Percentiles rank a stretch among this genome's conserved stretches.
These are phyloP conservation scores for Nesogale talazaci DNA, from an alignment of 2,113 vertebrate species.

Conservation along the genomic window DNA sequence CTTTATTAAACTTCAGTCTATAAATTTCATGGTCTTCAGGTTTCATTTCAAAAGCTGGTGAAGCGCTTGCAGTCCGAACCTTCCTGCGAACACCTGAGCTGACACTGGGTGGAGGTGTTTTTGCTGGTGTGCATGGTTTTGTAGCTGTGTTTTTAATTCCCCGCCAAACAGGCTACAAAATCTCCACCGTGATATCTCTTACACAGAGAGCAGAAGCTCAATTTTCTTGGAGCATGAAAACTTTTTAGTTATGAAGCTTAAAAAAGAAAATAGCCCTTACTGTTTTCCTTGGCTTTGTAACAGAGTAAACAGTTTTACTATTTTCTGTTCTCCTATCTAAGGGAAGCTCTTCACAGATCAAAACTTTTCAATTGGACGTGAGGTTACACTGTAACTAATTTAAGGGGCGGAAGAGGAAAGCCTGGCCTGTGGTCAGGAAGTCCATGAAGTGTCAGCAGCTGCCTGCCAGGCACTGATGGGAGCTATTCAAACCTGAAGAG, in stretches of 20 bases:
- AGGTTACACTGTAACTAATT: not conserved
- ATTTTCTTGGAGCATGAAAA: not conserved
- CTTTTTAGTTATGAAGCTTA: not conserved
- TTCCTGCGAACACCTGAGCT: not conserved
- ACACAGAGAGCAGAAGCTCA: not conserved
- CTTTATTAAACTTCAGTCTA: too few relatives aligned
- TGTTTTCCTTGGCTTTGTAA: conserved; percentile 36
- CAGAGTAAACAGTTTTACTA: not conserved
- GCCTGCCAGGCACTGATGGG: not conserved
- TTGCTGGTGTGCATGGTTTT: not conserved
- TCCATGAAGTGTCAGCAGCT: not conserved
- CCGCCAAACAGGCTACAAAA: not conserved
- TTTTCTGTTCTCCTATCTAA: conserved; percentile 21
- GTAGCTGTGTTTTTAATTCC: not conserved
- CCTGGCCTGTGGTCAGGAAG: not conserved
- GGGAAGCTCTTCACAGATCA: not conserved
- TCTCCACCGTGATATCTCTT: not conserved
- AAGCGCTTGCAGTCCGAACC: not conserved
- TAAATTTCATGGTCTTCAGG: not conserved
- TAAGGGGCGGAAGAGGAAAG: not conserved
- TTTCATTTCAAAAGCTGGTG: not conserved
- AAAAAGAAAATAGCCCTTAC: not conserved
- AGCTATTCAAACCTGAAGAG: not conserved
- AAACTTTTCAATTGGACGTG: not conserved
- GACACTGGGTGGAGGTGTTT: not conserved